Evolutionary conservation across 2,113 vertebrate genomes (phyloP).

Genomic region (Siniperca knerii): DNA sequence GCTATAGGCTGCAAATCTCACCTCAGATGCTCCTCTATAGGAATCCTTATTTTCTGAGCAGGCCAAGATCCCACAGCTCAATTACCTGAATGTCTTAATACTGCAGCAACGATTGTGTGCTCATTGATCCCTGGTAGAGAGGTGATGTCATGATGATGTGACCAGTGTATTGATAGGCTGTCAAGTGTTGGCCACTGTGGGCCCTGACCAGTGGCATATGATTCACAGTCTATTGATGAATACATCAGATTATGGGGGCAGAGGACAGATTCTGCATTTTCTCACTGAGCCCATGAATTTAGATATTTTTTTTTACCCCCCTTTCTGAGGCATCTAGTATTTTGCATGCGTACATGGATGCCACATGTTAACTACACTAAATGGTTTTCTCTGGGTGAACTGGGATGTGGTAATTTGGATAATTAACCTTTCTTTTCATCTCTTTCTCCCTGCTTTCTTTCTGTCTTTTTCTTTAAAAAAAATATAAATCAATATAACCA

Average conservation of each 20-base stretch:
- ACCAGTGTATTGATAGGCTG: conserved; percentile 40
- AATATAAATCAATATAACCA: conserved; percentile 63
- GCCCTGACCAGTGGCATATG: conserved; percentile 24
- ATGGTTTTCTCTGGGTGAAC: conserved; percentile 84
- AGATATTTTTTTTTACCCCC: not conserved
- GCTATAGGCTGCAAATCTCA: conserved; percentile 2
- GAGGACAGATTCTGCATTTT: conserved; percentile 6
- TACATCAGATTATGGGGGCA: not conserved
- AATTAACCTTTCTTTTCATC: conserved; percentile 89
- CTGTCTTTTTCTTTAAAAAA: conserved; percentile 57
- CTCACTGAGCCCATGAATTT: conserved; percentile 18
- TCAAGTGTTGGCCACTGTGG: not conserved
- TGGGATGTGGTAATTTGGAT: conserved; percentile 88
- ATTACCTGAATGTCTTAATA: conserved; percentile 9
- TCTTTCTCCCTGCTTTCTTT: conserved; percentile 37
- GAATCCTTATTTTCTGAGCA: conserved; percentile 26
- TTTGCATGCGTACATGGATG: conserved; percentile 39
- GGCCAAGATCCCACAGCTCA: conserved; percentile 25
- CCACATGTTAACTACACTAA: conserved; percentile 26
- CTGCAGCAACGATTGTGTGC: not conserved
- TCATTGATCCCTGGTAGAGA: conserved; percentile 29
- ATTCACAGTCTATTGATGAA: conserved; percentile 52
- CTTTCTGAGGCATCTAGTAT: conserved; percentile 22
- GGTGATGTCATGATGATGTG: conserved; percentile 4
- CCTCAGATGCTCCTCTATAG: not conserved